phyloP scores from a whole-genome alignment of 2,888 invertebrate species.

The Pasiphila rectangulata region DNA sequence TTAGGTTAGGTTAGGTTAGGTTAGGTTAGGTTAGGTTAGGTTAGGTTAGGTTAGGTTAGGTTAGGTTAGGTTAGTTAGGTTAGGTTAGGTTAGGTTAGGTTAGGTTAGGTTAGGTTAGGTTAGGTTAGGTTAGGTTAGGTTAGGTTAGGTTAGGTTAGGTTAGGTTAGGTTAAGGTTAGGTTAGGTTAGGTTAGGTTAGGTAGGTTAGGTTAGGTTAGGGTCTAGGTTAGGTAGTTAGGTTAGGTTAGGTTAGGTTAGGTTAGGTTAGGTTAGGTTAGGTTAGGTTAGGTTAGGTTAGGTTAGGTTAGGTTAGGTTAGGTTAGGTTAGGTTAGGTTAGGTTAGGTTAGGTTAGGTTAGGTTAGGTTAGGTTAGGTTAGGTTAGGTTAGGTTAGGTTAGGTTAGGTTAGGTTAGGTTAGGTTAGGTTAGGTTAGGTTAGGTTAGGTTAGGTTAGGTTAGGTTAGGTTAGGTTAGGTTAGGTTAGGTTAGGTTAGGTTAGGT shows the following conservation, averaged over 20 bases:
- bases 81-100: conserved; percentile 23
- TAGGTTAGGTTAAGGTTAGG: conserved; percentile 30
- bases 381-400: conserved; percentile 18
- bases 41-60: conserved; percentile 21
- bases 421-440: conserved; percentile 15
- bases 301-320: conserved; percentile 29
- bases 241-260: conserved; percentile 34
- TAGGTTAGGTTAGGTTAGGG: conserved; percentile 34
- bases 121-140: conserved; percentile 26
- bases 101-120: conserved; percentile 15
- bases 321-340: conserved; percentile 23
- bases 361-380: conserved; percentile 9
- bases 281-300: conserved; percentile 31
- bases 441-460: conserved; percentile 15
- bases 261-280: conserved; percentile 32
- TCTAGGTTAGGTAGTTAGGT: too few relatives aligned
- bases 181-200: conserved; percentile 33
- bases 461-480: conserved; percentile 7
- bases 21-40: conserved; percentile 23
- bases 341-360: conserved; percentile 9
- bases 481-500: conserved; percentile 14
- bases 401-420: conserved; percentile 14
- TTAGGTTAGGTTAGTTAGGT: conserved; percentile 15
- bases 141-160: conserved; percentile 25
- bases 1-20: conserved; percentile 27